phyloP scores from a whole-genome alignment of 2,797 vertebrate species.

The Cynodonichthys magdalenae region DNA sequence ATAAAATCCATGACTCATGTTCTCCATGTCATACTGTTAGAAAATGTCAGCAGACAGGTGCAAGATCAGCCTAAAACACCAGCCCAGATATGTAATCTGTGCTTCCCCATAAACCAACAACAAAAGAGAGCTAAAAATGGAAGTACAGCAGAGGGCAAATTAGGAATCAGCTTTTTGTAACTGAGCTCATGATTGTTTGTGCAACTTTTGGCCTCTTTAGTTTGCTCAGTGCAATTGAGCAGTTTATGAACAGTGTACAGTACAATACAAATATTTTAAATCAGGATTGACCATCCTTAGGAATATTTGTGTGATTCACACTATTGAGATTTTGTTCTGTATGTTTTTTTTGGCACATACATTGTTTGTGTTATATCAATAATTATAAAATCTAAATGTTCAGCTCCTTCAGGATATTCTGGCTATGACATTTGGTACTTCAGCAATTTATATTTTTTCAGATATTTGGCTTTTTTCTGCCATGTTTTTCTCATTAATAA shows the following conservation, averaged over 20 bases:
- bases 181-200: neutral
- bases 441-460: too few relatives aligned
- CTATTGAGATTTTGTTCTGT: too few relatives aligned
- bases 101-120: constrained; percentile 14
- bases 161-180: constrained; percentile 6
- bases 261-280: neutral
- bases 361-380: too few relatives aligned
- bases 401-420: too few relatives aligned
- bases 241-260: neutral
- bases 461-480: too few relatives aligned
- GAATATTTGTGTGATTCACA: too few relatives aligned
- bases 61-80: constrained; percentile 17
- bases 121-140: constrained; percentile 19
- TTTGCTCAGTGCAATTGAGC: too few relatives aligned
- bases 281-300: neutral
- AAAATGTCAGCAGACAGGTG: constrained; percentile 54
- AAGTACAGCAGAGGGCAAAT: constrained; percentile 19
- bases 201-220: too few relatives aligned
- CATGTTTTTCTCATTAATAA: too few relatives aligned
- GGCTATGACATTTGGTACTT: too few relatives aligned
- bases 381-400: too few relatives aligned
- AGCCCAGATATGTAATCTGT: constrained; percentile 56
- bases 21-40: constrained; percentile 69
- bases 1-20: constrained; percentile 74
- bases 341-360: too few relatives aligned